Evolutionary conservation across 2,113 vertebrate genomes (phyloP), one percentile per base, ranked within the genome.

Genomic region (Pycnonotus jocosus): DNA sequence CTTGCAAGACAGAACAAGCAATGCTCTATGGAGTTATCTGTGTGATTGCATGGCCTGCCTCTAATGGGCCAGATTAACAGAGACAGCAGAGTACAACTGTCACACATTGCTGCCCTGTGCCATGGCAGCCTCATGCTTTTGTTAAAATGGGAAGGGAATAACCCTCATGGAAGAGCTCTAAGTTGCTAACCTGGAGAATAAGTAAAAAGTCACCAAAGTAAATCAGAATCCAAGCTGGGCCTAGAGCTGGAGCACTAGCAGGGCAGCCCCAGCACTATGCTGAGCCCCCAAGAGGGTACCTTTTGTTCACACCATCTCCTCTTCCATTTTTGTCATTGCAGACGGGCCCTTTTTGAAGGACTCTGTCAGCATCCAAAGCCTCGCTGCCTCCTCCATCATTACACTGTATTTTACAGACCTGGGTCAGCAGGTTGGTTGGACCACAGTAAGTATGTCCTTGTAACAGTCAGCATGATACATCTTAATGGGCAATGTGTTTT

Each of bases 331-430:
- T 89, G 30, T 31, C 53, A 3, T 35, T 96, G 38, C 93, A 98
- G 98, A 95, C 6, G 97, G 97, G 11, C 95, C 97, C 20, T 95
- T 98, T 94, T 51, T 98, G 96, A 97, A 97, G 93, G 98, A 98
- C 70, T 93, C 93, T 3, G 8, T 92, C 76, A 92, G 92, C 45
- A 89, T 98, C 84, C 97, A 97, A 93, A 98, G 95, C 64, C 64
- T 98, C 42, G 96, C 98, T 0, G 84, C 95, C 64, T 97, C 98
- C 53, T 98, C 98, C 69, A 98, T 97, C 47, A 84, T 98, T 60
- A 98, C 98, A 19, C 54, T 98, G 22, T 98, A 98, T 93, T 98
- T 98, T 95, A 97, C 97, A 83, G 98, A 98, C 86, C 95, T 98
- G 83, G 98, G 98, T 80, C 97, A 96, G 85, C 98, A 98, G 95